Base-by-base conservation (phyloP, 2,888 invertebrate genomes). In the Lacanobia wlatinum region DNA sequence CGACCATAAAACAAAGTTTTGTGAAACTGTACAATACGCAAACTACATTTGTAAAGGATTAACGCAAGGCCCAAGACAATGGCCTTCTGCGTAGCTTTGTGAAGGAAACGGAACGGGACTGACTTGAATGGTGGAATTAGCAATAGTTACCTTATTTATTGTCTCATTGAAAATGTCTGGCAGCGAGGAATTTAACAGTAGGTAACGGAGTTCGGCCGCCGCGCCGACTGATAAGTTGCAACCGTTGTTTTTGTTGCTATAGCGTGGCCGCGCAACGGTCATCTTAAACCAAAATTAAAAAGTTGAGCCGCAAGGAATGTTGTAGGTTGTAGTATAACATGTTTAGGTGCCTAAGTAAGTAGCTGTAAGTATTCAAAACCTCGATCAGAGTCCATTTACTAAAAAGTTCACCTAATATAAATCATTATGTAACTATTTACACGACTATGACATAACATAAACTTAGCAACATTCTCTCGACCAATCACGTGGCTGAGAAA, bases 31-130 rank as follows among this genome's bases (percentile, higher is more conserved):
- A 86, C 84, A 88, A 87, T 84, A 88, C 85, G 88, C 89, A 88
- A 89, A 90, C 43, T 58, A 78, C 60, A 88, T 87, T 89, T 84
- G 89, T 82, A 72, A 84, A 83, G 88, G 90, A 89, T 89, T 89
- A 88, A 78, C 80, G 77, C 85, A 84, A 86, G 83, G 82, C 82
- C 78, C 85, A 74, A 73, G 68, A 76, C 80, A 73, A 43, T 43
- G 80, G 82, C 74, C 38, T 88, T 85, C 82, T 64, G 53, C 73
- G 87, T 81, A 84, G 82, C 83, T 6, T 87, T 87, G 86, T 86
- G 73, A 81, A 76, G 18, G 80, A 82, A 34, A 34, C 34, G 34
- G 82, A 86, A 87, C 86, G 84, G 78, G 55, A 77, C 52, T 40
- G 14, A 0, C 12, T 1, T 56, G 63, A 71, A 82, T 62, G 67